A percentile compares a stretch with the other conserved stretches of the same genome.
Conservation (phyloP, 2,888 invertebrate species). For the Heliconius erato region DNA sequence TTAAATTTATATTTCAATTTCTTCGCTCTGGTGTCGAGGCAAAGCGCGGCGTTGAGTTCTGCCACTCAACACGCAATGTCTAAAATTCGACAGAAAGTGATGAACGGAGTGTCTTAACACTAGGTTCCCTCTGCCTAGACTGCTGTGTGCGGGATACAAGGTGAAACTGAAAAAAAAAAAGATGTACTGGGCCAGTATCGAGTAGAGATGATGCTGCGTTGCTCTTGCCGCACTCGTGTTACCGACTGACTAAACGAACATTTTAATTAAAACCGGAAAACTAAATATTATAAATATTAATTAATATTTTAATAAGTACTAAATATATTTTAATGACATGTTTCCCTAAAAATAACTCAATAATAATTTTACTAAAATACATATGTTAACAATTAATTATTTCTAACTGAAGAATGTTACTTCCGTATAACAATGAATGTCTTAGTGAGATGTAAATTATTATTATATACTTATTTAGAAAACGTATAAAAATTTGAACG, state of each 20-base stretch:
- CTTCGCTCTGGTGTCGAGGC: no score
- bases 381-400: background rate
- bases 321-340: background rate
- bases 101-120: no score
- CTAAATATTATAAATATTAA: constrained; percentile 1
- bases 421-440: background rate
- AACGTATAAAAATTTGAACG: no score
- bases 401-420: background rate
- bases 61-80: no score
- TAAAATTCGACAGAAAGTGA: no score
- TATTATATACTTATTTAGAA: no score
- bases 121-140: no score
- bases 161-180: no score
- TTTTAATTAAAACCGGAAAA: background rate
- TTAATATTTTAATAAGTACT: background rate
- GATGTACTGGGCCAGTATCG: constrained; percentile 24
- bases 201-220: constrained; percentile 27
- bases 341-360: background rate
- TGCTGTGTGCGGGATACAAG: no score
- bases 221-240: background rate
- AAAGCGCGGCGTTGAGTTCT: no score
- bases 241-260: background rate
- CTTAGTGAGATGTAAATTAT: background rate
- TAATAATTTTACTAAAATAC: background rate
- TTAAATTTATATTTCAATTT: no score